Evolutionary conservation across 2,888 invertebrate genomes (phyloP).

Genomic region (Entomobrya proxima): DNA sequence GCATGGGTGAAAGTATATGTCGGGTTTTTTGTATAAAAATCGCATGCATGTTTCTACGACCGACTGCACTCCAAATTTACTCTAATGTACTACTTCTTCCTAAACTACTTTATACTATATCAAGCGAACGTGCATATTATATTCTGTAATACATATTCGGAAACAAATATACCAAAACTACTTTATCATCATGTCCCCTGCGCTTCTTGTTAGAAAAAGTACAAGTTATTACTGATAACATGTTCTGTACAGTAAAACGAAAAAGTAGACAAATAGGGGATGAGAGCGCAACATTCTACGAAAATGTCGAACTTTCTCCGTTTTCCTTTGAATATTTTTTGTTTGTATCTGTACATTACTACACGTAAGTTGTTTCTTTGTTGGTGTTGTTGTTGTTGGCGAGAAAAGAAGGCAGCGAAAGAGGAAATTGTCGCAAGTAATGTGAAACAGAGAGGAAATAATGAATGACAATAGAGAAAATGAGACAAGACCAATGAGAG

Average conservation of each 20-base stretch:
- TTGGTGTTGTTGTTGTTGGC: background rate
- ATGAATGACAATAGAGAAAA: conserved; percentile 51
- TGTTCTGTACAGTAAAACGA: too few species aligned
- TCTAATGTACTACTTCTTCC: background rate
- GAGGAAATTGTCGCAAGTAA: conserved; percentile 26
- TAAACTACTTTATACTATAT: background rate
- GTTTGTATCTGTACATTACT: background rate
- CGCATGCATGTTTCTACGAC: conserved; percentile 11
- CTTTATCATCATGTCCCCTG: background rate
- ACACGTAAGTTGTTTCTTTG: too few species aligned
- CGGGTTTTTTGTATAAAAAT: background rate
- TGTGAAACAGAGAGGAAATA: conserved; percentile 55
- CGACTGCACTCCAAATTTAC: conserved; percentile 43
- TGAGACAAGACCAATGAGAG: conserved; percentile 31
- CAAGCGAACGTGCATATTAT: too few species aligned
- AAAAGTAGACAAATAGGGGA: too few species aligned
- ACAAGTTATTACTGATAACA: background rate
- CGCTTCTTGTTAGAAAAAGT: background rate
- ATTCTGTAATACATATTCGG: conserved; percentile 4
- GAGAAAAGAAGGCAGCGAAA: conserved; percentile 2
- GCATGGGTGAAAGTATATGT: background rate
- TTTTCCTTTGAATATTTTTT: background rate
- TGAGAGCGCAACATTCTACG: too few species aligned
- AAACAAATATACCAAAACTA: background rate
- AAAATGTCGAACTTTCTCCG: too few species aligned